A percentile compares a stretch with the other conserved stretches of the same genome.
phyloP scores from a whole-genome alignment of 2,888 invertebrate genomes.

The Polymixis flavicincta region DNA sequence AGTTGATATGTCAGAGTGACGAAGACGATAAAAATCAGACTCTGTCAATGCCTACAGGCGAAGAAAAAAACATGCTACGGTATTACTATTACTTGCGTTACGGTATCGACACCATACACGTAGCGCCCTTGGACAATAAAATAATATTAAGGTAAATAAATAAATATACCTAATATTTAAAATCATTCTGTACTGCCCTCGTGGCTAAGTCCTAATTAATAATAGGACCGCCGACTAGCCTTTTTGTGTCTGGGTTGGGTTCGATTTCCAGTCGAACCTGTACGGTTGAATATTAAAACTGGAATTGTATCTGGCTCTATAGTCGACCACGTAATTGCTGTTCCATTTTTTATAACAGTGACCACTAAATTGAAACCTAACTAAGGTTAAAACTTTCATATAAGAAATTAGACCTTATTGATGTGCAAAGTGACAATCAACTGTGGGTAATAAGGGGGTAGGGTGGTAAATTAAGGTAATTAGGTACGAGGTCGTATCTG shows the following conservation, averaged over 20 bases:
- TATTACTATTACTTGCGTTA: conserved; percentile 98
- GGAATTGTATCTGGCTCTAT: not conserved
- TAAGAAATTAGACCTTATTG: no score
- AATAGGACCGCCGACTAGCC: not conserved
- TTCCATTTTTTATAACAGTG: not conserved
- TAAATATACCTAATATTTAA: not conserved
- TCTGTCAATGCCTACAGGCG: conserved; percentile 89
- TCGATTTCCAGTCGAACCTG: no score
- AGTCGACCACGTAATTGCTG: not conserved
- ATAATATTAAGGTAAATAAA: conserved; percentile 91
- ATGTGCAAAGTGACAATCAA: no score
- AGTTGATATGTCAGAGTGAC: conserved; percentile 92
- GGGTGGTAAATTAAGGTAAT: no score
- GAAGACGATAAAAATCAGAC: conserved; percentile 76
- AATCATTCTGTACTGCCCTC: not conserved
- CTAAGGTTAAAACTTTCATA: no score
- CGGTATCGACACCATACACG: conserved; percentile 97
- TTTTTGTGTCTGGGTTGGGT: not conserved
- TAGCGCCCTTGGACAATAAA: conserved; percentile 95
- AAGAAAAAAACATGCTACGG: conserved; percentile 93
- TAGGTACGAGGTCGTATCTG: no score
- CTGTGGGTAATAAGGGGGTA: no score
- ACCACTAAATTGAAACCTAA: not conserved
- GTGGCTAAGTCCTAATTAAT: not conserved
- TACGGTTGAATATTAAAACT: not conserved